Conservation (phyloP, 1,140 invertebrate genomes). For the Coenobita brevimanus region DNA sequence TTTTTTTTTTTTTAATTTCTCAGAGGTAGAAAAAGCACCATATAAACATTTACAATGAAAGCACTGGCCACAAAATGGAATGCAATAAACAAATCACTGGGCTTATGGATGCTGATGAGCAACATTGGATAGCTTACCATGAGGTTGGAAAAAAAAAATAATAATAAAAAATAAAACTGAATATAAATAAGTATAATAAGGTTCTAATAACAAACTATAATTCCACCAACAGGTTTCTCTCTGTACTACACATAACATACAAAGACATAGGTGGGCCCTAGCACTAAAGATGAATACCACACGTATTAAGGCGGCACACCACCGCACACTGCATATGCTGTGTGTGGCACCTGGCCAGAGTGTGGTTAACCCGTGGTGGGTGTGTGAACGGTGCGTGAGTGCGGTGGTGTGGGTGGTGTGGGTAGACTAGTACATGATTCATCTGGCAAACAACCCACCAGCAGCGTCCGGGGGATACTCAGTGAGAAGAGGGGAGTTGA, state of each 20-base stretch:
- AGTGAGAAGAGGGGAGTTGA: constrained; percentile 86
- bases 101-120: constrained; percentile 65
- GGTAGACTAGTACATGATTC: constrained; percentile 69
- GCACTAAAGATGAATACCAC: constrained; percentile 33
- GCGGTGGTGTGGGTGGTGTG: constrained; percentile 63
- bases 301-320: constrained; percentile 55
- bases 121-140: constrained; percentile 54
- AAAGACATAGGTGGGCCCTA: constrained; percentile 50
- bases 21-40: constrained; percentile 67
- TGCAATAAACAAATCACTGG: constrained; percentile 67
- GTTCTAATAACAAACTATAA: constrained; percentile 36
- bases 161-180: constrained; percentile 25
- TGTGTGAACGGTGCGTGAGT: constrained; percentile 52
- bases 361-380: constrained; percentile 56
- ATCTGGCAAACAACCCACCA: constrained; percentile 85
- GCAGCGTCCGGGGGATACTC: constrained; percentile 87
- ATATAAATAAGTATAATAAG: constrained; percentile 46
- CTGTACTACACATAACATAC: constrained; percentile 32
- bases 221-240: constrained; percentile 32
- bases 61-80: constrained; percentile 65
- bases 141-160: constrained; percentile 37
- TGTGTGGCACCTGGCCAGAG: constrained; percentile 47
- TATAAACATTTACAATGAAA: constrained; percentile 66
- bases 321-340: constrained; percentile 61
- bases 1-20: constrained; percentile 55